A percentile compares a stretch with the other conserved stretches of the same genome.
These are phyloP conservation scores for Protophormia terraenovae DNA, from an alignment of 2,888 invertebrate species.

Conservation along the genomic window DNA sequence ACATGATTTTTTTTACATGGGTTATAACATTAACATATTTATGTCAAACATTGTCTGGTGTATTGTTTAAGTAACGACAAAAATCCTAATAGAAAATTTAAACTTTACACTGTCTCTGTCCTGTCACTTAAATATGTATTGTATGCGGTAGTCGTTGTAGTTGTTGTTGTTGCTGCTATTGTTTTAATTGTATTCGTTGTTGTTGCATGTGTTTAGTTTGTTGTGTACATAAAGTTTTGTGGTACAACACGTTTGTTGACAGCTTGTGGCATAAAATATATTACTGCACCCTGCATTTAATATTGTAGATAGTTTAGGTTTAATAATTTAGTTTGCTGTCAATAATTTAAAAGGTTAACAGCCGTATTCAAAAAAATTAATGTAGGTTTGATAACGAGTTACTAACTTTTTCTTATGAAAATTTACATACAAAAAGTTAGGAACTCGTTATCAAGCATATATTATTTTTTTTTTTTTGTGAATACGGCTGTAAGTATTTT, in stretches of 20 bases:
- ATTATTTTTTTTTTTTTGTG: too few relatives aligned
- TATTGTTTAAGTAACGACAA: neutral
- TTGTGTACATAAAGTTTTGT: slow-evolving; percentile 12
- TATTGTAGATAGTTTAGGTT: neutral
- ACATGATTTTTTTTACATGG: neutral
- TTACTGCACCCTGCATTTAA: neutral
- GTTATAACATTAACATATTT: neutral
- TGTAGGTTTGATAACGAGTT: too few relatives aligned
- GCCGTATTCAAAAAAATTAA: too few relatives aligned
- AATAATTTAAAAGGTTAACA: neutral
- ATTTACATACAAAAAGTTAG: too few relatives aligned
- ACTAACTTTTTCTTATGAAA: too few relatives aligned
- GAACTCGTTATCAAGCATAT: too few relatives aligned
- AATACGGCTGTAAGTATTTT: too few relatives aligned
- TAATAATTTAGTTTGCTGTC: neutral
- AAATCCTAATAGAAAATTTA: neutral
- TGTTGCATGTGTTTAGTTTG: neutral
- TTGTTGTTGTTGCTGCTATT: neutral
- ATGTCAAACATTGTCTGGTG: neutral
- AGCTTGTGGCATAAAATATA: slow-evolving; percentile 35
- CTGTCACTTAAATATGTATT: neutral
- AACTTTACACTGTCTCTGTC: neutral
- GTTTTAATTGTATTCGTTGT: neutral
- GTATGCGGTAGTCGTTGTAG: too few relatives aligned
- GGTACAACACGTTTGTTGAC: slow-evolving; percentile 38